A percentile compares a stretch with the other conserved stretches of the same genome.
phyloP scores from a whole-genome alignment of 2,113 vertebrate species.

The Oryzias javanicus region DNA sequence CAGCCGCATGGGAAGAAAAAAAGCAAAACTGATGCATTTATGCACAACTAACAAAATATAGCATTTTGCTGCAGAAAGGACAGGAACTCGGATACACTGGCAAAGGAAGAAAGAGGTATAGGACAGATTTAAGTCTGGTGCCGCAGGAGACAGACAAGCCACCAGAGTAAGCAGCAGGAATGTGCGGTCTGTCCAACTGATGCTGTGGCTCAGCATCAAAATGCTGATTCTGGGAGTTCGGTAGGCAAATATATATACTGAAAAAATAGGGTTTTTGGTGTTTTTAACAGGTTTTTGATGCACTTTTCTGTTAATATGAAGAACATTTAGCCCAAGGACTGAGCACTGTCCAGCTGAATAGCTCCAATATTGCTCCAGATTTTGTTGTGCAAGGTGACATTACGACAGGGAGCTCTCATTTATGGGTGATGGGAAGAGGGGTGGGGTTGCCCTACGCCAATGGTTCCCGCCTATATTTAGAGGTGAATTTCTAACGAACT shows the following conservation, averaged over 20 bases:
- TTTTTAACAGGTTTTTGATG: too few relatives aligned
- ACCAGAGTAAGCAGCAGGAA: conserved; percentile 19
- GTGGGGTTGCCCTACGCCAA: too few relatives aligned
- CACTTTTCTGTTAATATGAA: too few relatives aligned
- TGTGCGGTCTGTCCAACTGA: conserved; percentile 61
- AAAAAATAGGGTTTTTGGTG: neutral
- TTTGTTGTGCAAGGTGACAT: too few relatives aligned
- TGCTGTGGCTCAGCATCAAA: conserved; percentile 22
- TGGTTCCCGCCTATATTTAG: too few relatives aligned
- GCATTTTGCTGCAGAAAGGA: conserved; percentile 27
- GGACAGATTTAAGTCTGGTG: conserved; percentile 27
- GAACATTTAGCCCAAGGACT: too few relatives aligned
- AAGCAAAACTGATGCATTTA: conserved; percentile 11
- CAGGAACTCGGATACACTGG: conserved; percentile 3
- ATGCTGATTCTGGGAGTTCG: conserved; percentile 11
- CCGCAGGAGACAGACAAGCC: conserved; percentile 34
- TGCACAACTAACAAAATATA: conserved; percentile 41
- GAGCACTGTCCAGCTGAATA: too few relatives aligned
- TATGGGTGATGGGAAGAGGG: too few relatives aligned
- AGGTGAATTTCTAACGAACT: too few relatives aligned
- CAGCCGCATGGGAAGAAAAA: conserved; percentile 15
- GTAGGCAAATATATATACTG: conserved; percentile 29
- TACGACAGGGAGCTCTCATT: too few relatives aligned
- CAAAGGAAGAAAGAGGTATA: conserved; percentile 10
- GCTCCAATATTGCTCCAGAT: too few relatives aligned